Evolutionary conservation across 1,140 invertebrate genomes (phyloP), one percentile per base, ranked within the genome.

Genomic region (Scylla paramamosain): DNA sequence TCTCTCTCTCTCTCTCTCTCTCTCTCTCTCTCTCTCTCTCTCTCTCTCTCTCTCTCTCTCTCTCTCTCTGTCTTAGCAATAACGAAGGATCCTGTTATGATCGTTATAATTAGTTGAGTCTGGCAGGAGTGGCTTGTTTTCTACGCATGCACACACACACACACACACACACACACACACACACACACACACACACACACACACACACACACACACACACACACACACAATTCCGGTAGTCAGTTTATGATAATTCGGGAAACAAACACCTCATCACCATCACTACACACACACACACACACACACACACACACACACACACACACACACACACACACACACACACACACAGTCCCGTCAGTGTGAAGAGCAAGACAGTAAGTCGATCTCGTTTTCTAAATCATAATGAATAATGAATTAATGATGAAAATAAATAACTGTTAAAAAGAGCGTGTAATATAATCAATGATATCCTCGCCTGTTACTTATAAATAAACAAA

Each of bases 241-340:
- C 86, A 32, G 46, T n/a, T 25, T 88, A 25, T 29, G n/a, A 32
- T 88, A 32, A 25, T 4, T 45, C 0, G 16, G 86, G 0, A 16
- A 6, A 88, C 31, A 88, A 29, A 20, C 20, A 28, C 45, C 86
- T 45, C 45, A 20, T 32, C 86, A 28, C 29, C 12, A 16, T 32
- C n/a, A 45, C 45, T 0, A 90, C 10, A 90, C n/a, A 90, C 45
- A 46, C 46, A 90, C 45, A 28, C 48, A 59, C 89, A 52, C 14
- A 59, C 89, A 46, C 48, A 46, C 20, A 14, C 48, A 91, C 89
- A 91, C 7, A 91, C 39, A 91, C 46, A 91, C 32, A 91, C 46
- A 48, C 46, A 91, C 46, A 91, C 52, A 91, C 89, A 91, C 48
- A 91, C 29, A 91, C 89, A 91, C 4, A 91, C 89, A 59, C 45